These are phyloP conservation scores for Istiophorus platypterus DNA, from an alignment of 2,113 vertebrate genomes.

Conservation along the genomic window DNA sequence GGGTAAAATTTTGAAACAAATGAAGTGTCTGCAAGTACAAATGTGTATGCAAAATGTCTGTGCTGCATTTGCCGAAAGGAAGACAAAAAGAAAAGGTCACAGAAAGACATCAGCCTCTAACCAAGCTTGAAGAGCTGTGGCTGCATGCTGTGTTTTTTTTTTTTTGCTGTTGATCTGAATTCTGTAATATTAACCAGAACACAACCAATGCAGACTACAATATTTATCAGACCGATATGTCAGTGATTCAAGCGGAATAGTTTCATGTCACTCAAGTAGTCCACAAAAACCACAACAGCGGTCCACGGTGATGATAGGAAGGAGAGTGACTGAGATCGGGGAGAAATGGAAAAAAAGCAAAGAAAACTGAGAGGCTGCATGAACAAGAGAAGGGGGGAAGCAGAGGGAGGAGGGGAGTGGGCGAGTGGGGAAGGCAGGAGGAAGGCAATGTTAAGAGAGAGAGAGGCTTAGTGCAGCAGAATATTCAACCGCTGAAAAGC, in stretches of 20 bases:
- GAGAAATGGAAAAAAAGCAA: neutral
- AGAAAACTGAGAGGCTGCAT: no score
- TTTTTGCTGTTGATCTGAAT: slow-evolving; percentile 21
- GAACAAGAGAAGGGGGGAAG: neutral
- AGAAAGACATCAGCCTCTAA: slow-evolving; percentile 10
- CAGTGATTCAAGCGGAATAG: neutral
- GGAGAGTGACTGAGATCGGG: neutral
- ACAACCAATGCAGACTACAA: slow-evolving; percentile 2
- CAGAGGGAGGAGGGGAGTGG: slow-evolving; percentile 15
- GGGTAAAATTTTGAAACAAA: slow-evolving; percentile 14
- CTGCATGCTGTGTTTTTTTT: slow-evolving; percentile 5
- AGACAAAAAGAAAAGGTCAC: neutral
- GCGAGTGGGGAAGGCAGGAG: neutral
- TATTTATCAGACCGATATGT: slow-evolving; percentile 35
- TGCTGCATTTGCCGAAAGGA: no score
- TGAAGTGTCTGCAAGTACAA: neutral
- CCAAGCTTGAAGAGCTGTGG: slow-evolving; percentile 34
- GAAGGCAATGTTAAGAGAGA: slow-evolving; percentile 15
- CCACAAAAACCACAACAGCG: slow-evolving; percentile 12
- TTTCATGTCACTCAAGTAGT: neutral
- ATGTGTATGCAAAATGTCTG: neutral
- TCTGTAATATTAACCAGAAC: slow-evolving; percentile 45
- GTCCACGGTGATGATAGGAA: slow-evolving; percentile 23
- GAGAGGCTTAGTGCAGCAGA: slow-evolving; percentile 43
- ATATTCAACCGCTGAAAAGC: slow-evolving; percentile 34